Evolutionary conservation across 1,140 invertebrate genomes (phyloP), one percentile per base, ranked within the genome.

Genomic region (Cherax destructor): DNA sequence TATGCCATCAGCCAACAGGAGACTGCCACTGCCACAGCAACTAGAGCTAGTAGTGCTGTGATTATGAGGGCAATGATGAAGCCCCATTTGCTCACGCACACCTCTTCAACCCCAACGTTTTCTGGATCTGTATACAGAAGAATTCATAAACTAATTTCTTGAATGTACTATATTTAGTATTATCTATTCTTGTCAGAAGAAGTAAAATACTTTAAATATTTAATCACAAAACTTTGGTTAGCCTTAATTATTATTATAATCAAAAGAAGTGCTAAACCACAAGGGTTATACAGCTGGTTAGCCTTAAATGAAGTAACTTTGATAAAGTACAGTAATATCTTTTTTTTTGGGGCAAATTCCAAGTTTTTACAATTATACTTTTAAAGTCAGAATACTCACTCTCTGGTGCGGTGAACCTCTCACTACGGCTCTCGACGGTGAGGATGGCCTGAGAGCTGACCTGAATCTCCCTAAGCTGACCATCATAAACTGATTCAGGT

Each of bases 1-100:
- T 98, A 98, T 90, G 98, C 98, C 96, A 99, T 97, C 78, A 99
- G 95, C 98, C 98, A 99, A 94, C 98, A 99, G 69, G 98, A 98
- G 47, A 99, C 98, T 77, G 98, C 98, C 61, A 98, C 97, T 41
- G 98, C 98, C 52, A 99, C 97, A 61, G 98, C 98, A 47, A 99
- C 98, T 78, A 99, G 95, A 74, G 98, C 98, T 93, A 99, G 94
- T 77, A 99, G 95, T 30, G 98, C 98, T 85, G 98, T 99, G 93
- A 99, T 97, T 89, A 98, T 97, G 93, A 99, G 95, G 83, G 98
- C 97, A 92, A 99, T 97, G 89, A 98, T 98, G 94, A 99, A 97
- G 78, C 98, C 97, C 92, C 98, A 97, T 95, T 97, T 98, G 77
- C 98, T 98, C 88, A 99, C 97, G 94, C 98, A 99, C 93, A 99